Evolutionary conservation across 1,140 invertebrate genomes (phyloP), one percentile per base, ranked within the genome.

Genomic region (Microplitis demolitor): DNA sequence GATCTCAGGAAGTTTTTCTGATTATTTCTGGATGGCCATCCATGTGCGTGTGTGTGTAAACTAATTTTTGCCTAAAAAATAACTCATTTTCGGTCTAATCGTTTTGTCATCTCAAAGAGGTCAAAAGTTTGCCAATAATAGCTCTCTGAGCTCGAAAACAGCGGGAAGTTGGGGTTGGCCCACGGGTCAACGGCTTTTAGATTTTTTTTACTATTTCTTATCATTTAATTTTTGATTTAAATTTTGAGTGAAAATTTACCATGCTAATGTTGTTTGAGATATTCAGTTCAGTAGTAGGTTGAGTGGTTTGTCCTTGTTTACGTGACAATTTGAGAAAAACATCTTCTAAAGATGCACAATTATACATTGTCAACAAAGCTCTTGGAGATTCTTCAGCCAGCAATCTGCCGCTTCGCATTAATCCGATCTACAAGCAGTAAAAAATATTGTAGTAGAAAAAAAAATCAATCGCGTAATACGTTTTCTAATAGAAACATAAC

Each of bases 321-420:
- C 91, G 87, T 56, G 93, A 98, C 0, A 98, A 88, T 85, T 97
- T 96, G 9, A 99, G 89, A 87, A 99, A 99, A 1, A 98, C 96
- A 76, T 97, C 96, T 87, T 98, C 97, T 5, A 98, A 86, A 24
- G 93, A 94, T 74, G 93, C 89, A 80, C 94, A 95, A 77, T 91
- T 91, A 84, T 97, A 96, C 87, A 93, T 92, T 4, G 91, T 88
- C 33, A 98, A 89, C 0, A 98, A 89, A 34, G 92, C 91, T 45
- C 93, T 91, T 0, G 97, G 97, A 3, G 95, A 94, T 82, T 97
- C 94, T 87, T 99, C 97, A 0, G 97, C 97, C 77, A 98, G 85
- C 50, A 98, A 88, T 56, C 94, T 90, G 11, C 97, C 97, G 79
- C 93, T 95, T 75, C 97, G 90, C 96, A 99, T 98, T 34, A 99